phyloP scores from a whole-genome alignment of 2,888 invertebrate genomes.

The Phasia obesa region DNA sequence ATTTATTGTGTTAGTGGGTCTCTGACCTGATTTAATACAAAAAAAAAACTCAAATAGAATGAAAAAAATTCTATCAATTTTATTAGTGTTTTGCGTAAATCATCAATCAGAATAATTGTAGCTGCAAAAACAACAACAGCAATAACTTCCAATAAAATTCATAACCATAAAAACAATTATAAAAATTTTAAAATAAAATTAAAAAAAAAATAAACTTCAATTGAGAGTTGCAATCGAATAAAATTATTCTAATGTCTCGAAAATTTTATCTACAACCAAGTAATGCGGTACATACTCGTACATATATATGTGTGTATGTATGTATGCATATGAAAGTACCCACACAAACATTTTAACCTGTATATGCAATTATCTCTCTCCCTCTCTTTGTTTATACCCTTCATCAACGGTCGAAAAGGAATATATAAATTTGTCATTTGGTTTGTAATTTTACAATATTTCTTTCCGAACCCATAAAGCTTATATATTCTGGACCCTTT shows the following conservation, averaged over 20 bases:
- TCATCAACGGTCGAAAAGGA: no score
- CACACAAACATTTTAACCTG: no score
- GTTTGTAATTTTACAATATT: no score
- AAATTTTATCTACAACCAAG: not conserved
- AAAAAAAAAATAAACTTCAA: slow-evolving; percentile 30
- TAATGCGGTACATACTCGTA: not conserved
- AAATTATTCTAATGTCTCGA: slow-evolving; percentile 49
- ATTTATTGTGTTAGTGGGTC: slow-evolving; percentile 78
- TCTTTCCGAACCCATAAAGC: no score
- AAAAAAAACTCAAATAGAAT: slow-evolving; percentile 18
- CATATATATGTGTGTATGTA: not conserved
- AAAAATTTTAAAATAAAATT: slow-evolving; percentile 50
- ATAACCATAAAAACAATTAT: slow-evolving; percentile 56
- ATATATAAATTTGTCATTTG: no score
- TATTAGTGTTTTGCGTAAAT: slow-evolving; percentile 11
- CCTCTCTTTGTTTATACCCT: no score
- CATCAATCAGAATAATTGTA: not conserved
- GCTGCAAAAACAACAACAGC: not conserved
- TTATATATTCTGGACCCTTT: no score
- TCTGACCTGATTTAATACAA: slow-evolving; percentile 80
- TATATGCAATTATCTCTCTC: no score
- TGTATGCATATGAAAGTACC: not conserved
- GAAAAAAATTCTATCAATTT: slow-evolving; percentile 9
- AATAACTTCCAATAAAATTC: not conserved
- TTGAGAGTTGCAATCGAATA: slow-evolving; percentile 59